These are phyloP conservation scores for Odontocolon sp. DNA, from an alignment of 2,888 invertebrate species.

Conservation along the genomic window DNA sequence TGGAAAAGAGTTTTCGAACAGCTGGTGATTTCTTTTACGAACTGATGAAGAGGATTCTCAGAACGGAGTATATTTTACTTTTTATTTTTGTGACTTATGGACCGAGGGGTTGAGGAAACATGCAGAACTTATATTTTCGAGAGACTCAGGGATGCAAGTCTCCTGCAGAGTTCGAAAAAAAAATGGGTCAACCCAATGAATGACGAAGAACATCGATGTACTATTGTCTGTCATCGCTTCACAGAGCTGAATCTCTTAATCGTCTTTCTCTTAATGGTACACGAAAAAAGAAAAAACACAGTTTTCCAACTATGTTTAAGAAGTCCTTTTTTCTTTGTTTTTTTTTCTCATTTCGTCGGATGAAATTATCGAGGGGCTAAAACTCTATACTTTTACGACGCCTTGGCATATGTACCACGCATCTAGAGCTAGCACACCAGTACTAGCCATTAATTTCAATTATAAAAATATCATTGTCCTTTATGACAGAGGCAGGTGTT, in stretches of 20 bases:
- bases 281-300: no score
- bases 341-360: slow-evolving; percentile 14
- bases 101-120: background rate
- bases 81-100: background rate
- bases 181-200: slow-evolving; percentile 26
- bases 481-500: slow-evolving; percentile 78
- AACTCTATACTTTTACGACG: slow-evolving; percentile 62
- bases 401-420: slow-evolving; percentile 33
- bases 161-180: slow-evolving; percentile 6
- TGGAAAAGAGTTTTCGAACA: slow-evolving; percentile 14
- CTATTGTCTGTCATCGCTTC: slow-evolving; percentile 17
- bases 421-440: slow-evolving; percentile 58
- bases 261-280: slow-evolving; percentile 31
- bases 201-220: slow-evolving; percentile 35
- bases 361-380: slow-evolving; percentile 9
- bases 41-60: background rate
- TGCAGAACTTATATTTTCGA: background rate
- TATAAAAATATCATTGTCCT: slow-evolving; percentile 80
- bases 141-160: background rate
- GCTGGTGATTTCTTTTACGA: slow-evolving; percentile 19
- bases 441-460: slow-evolving; percentile 79
- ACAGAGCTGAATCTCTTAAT: slow-evolving; percentile 22
- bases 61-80: background rate
- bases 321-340: background rate
- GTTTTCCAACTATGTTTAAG: background rate